Percentiles rank a stretch among this genome's conserved stretches.
These are phyloP conservation scores for Acholoe squamosa DNA, from an alignment of 2,888 invertebrate genomes.

Conservation along the genomic window DNA sequence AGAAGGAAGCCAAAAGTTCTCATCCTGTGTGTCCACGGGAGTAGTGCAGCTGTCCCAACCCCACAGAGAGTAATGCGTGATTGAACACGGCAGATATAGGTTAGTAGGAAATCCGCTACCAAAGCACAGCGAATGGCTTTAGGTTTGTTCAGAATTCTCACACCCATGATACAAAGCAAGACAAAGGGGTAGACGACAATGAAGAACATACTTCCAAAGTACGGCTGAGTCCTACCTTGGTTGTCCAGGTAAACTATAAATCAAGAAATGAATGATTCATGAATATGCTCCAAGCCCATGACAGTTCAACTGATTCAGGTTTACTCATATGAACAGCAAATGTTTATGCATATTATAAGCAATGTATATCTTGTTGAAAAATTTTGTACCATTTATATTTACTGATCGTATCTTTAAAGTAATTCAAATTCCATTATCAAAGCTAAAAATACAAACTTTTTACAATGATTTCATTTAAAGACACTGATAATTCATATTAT, in stretches of 20 bases:
- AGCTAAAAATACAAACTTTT: no score
- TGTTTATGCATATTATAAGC: no score
- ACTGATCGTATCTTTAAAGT: no score
- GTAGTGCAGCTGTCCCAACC: no score
- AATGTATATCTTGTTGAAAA: no score
- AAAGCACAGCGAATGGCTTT: conserved; percentile 36
- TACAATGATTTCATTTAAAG: no score
- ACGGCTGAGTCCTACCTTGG: conserved; percentile 60
- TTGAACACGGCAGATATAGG: background rate
- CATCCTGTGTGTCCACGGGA: background rate
- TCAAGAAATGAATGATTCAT: conserved; percentile 55
- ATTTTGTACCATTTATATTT: no score
- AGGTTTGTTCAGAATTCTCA: conserved; percentile 19
- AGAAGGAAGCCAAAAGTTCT: conserved; percentile 8
- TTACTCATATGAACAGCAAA: no score
- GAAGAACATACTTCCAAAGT: conserved; percentile 59
- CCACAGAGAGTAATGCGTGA: no score
- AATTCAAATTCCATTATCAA: no score
- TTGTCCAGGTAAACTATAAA: conserved; percentile 62
- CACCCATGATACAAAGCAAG: conserved; percentile 22
- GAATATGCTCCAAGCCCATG: conserved; percentile 20
- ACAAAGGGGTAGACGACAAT: conserved; percentile 42
- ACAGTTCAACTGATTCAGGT: background rate
- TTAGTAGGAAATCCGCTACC: conserved; percentile 31
- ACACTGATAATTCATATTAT: no score